Percentiles rank a stretch among this genome's conserved stretches.
Conservation (phyloP, 2,797 vertebrate genomes). For the Myotis vivesi region DNA sequence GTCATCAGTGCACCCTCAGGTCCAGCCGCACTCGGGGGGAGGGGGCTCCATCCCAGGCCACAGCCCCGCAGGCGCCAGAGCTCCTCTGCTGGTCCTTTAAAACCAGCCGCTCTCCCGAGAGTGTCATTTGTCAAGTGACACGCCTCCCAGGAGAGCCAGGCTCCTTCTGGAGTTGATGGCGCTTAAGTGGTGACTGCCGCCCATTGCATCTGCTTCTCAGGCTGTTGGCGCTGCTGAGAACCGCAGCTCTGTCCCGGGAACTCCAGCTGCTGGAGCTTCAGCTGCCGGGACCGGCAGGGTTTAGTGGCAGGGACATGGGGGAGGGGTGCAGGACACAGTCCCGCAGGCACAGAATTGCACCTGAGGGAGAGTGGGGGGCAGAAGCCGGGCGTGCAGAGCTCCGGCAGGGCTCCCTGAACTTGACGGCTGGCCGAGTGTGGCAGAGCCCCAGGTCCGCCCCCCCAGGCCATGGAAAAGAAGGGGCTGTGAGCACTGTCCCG, state of each 20-base stretch:
- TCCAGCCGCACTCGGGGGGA: not conserved
- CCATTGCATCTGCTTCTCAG: not conserved
- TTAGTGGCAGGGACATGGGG: not conserved
- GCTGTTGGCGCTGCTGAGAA: not conserved
- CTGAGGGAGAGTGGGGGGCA: not conserved
- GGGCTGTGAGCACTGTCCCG: not conserved
- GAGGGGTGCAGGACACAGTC: not conserved
- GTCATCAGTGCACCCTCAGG: not conserved
- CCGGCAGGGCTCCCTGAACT: accelerated
- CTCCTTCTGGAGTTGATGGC: not conserved
- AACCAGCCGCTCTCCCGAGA: conserved; percentile 3
- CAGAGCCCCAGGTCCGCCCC: too few species aligned
- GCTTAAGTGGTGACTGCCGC: not conserved
- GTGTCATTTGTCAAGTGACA: not conserved
- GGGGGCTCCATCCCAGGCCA: accelerated
- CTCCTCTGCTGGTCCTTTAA: not conserved
- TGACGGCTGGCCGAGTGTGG: too few species aligned
- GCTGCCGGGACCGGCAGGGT: not conserved
- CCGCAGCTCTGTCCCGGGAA: not conserved
- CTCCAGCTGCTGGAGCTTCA: not conserved
- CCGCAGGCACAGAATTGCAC: not conserved
- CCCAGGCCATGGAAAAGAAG: accelerated
- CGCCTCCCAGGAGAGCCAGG: not conserved
- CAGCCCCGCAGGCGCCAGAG: not conserved
- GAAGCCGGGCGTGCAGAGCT: not conserved